Base-by-base conservation (phyloP, 1,140 invertebrate species). In the Phortica variegata region DNA sequence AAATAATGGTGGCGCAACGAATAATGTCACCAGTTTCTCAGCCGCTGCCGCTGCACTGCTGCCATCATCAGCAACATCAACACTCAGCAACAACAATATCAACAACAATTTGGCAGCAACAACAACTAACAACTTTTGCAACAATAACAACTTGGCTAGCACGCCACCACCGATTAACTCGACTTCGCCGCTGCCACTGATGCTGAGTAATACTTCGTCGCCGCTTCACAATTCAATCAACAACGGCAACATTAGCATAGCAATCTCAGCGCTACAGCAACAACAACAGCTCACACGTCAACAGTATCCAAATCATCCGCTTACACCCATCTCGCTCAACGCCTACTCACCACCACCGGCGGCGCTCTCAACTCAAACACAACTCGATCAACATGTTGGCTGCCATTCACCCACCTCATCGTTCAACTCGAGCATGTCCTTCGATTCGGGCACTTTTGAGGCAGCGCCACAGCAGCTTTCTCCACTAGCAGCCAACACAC, bases 131-230 rank as follows among this genome's bases (percentile, higher is more conserved):
- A 23, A 46, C 16, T 56, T 50, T 33, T 43, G 45, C 13, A 47
- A 31, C 37, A 46, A 31, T 40, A 32, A 9, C 32, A 41, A 19
- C 33, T 20, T 12, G 1, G 12, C 16, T 47, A 43, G n/a, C 48
- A 51, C n/a, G n/a, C 33, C 87, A 85, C 0, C 85, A 87, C 68
- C 83, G 84, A 43, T 86, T 86, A 18, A 81, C 83, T n/a, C n/a
- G n/a, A n/a, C n/a, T 40, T 88, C 88, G n/a, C 87, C 88, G 2
- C 88, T 88, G 6, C 88, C 88, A 89, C 87, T 21, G 83, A 87
- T 53, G 81, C 84, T 10, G 51, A 53, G 20, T 84, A 83, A 5
- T 77, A 73, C 23, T 75, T 75, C 29, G 77, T 43, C n/a, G 47
- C 43, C 49, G 31, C 51, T 71, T 70, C n/a, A 39, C 43, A 47